Base-by-base conservation (phyloP, 2,888 invertebrate species). In the Frankliniella fusca region DNA sequence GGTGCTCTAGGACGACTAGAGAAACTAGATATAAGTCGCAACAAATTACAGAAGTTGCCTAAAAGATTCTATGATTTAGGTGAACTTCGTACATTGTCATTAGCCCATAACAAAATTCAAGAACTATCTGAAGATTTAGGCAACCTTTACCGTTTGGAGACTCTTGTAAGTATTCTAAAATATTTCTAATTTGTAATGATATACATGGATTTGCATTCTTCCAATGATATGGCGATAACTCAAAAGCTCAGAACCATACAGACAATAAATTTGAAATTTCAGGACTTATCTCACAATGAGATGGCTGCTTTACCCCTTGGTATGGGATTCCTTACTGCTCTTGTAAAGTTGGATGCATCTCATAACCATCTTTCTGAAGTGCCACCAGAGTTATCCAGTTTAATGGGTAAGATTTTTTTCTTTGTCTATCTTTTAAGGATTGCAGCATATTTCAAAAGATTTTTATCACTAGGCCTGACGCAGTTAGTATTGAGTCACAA, bases 281-380 rank as follows among this genome's bases (percentile, higher is more conserved):
- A 95, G 95, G 94, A 96, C 89, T 88, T 95, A 85, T 94, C 95
- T 61, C 90, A 93, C 89, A 96, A 96, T 89, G 90, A 92, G 86
- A 88, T 97, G 88, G 90, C 90, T 84, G 89, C 88, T 83, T 88
- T 97, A 87, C 96, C 97, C 48, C 90, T 92, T 84, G 95, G 95
- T 86, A 92, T 97, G 90, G 95, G 95, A 84, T 96, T 94, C 89
- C 89, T 96, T 87, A 94, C 95, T 84, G 92, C 95, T 85, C 89
- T 95, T 87, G 92, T 91, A 83, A 92, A 93, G 86, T 89, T 96
- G 84, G 92, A 94, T 87, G 87, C 95, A 83, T 93, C 94, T 85
- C 90, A 94, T 89, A 96, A 96, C 88, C 90, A 92, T 87, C 89
- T 96, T 85, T 90, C 89, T 86, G 92, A 93, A 87, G 88, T 96